Conservation (phyloP, 2,113 vertebrate species). For the Pseudorhombus dupliciocellatus region DNA sequence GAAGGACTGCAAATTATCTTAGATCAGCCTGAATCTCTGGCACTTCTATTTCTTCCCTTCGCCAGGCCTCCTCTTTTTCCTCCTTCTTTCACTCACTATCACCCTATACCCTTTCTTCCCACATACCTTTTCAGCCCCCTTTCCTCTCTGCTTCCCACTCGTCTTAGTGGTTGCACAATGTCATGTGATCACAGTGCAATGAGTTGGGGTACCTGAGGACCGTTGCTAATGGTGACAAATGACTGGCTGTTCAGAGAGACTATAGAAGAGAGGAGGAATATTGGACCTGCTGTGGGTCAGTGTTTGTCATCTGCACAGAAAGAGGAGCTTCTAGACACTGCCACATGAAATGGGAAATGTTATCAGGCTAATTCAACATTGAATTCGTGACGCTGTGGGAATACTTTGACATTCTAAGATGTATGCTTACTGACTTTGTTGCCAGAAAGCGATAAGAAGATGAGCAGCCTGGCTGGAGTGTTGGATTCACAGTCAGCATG, state of each 20-base stretch:
- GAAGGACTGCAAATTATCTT: slow-evolving; percentile 41
- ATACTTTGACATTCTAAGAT: background rate
- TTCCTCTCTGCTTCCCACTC: slow-evolving; percentile 22
- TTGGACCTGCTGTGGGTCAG: slow-evolving; percentile 41
- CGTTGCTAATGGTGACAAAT: slow-evolving; percentile 82
- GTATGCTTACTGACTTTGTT: background rate
- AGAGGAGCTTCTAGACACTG: background rate
- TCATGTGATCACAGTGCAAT: slow-evolving; percentile 60
- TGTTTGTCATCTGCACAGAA: slow-evolving; percentile 27
- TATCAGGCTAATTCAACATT: slow-evolving; percentile 1
- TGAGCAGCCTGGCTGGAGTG: background rate
- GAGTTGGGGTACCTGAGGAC: slow-evolving; percentile 64
- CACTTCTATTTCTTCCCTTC: background rate
- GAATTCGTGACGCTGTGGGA: background rate
- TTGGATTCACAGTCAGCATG: no score
- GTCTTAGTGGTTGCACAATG: slow-evolving; percentile 32
- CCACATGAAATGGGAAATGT: background rate
- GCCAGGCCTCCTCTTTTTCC: background rate
- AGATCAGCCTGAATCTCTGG: slow-evolving; percentile 40
- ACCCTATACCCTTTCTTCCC: slow-evolving; percentile 2
- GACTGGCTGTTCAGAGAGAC: slow-evolving; percentile 39
- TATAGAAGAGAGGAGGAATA: slow-evolving; percentile 21
- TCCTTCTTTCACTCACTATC: background rate
- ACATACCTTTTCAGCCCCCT: slow-evolving; percentile 10
- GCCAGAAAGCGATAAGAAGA: background rate